These are phyloP conservation scores for Urophycis tenuis DNA, from an alignment of 2,797 vertebrate genomes.

Conservation along the genomic window DNA sequence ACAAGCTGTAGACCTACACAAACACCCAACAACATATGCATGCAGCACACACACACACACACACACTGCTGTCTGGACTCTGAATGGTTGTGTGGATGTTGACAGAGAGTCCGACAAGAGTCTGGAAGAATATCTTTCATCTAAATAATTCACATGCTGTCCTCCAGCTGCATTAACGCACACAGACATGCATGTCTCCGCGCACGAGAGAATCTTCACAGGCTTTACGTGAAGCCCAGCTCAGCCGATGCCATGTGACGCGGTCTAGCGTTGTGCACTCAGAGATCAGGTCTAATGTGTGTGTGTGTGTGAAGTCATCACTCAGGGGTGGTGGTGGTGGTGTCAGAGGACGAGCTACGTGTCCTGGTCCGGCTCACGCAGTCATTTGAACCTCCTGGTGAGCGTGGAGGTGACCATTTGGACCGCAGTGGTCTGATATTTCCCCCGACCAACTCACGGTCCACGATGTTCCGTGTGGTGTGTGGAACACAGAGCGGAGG, in stretches of 20 bases:
- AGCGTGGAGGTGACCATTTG: slow-evolving; percentile 34
- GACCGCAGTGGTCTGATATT: not conserved
- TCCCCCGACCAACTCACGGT: no score
- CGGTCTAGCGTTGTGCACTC: not conserved
- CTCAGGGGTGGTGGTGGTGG: no score
- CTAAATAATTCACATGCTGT: slow-evolving; percentile 63
- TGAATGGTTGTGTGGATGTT: slow-evolving; percentile 33
- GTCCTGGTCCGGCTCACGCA: slow-evolving; percentile 36
- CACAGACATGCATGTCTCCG: not conserved
- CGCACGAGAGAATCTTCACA: not conserved
- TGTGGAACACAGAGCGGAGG: no score
- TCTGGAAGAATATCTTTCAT: slow-evolving; percentile 54
- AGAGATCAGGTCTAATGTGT: not conserved
- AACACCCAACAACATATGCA: not conserved
- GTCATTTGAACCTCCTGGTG: slow-evolving; percentile 46
- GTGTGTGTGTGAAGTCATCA: slow-evolving; percentile 37
- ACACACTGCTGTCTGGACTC: slow-evolving; percentile 24
- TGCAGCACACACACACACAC: not conserved
- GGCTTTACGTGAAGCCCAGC: slow-evolving; percentile 31
- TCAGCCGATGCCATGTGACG: no score
- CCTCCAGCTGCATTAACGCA: slow-evolving; percentile 44
- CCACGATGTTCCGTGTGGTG: no score
- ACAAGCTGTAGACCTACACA: not conserved
- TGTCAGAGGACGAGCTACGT: no score
- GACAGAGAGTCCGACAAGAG: no score